Evolutionary conservation across 2,113 vertebrate species (phyloP).

Genomic region (Geococcyx californianus): DNA sequence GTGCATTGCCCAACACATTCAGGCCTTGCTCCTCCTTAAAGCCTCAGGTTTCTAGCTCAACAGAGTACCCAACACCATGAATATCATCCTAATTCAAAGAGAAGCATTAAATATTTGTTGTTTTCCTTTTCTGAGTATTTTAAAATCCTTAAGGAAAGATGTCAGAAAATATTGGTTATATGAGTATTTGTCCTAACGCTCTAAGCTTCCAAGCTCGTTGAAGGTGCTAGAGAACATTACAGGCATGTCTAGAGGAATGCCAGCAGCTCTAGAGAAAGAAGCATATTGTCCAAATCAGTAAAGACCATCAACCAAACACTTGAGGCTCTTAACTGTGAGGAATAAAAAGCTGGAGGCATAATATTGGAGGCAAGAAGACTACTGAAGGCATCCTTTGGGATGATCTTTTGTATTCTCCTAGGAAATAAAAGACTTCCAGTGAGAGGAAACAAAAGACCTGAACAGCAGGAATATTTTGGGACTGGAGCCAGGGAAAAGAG

Average conservation of each 20-base stretch:
- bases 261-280: neutral
- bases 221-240: neutral
- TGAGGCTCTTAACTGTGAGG: neutral
- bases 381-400: slow-evolving; percentile 37
- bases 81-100: neutral
- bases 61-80: neutral
- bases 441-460: slow-evolving; percentile 74
- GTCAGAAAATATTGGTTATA: neutral
- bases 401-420: slow-evolving; percentile 53
- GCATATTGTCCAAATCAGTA: neutral
- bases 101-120: neutral
- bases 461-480: slow-evolving; percentile 76
- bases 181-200: neutral
- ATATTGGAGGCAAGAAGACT: slow-evolving; percentile 27
- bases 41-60: neutral
- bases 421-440: slow-evolving; percentile 58
- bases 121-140: neutral
- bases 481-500: slow-evolving; percentile 72
- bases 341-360: neutral
- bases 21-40: neutral
- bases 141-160: neutral
- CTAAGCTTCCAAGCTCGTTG: neutral
- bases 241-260: neutral
- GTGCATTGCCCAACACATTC: fast-evolving
- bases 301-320: neutral